Percentiles rank a stretch among this genome's conserved stretches.
These are phyloP conservation scores for Ochropleura plecta DNA, from an alignment of 2,888 invertebrate species.

Conservation along the genomic window DNA sequence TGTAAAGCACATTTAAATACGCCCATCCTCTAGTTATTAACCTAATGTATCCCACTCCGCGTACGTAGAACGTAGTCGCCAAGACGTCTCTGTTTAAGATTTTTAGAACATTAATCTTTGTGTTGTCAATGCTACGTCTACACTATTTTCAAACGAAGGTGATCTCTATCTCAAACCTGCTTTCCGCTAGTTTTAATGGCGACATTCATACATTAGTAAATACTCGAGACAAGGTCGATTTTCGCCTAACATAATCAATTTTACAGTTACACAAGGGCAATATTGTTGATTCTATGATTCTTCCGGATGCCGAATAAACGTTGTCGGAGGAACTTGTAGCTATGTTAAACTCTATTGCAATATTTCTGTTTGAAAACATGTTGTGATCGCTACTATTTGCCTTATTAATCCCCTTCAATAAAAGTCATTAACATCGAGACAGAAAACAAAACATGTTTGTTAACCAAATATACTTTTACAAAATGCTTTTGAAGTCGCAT, in stretches of 20 bases:
- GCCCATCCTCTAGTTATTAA: background rate
- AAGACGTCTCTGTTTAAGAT: conserved; percentile 34
- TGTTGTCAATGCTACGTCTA: conserved; percentile 66
- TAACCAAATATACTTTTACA: conserved; percentile 42
- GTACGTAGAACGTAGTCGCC: conserved; percentile 6
- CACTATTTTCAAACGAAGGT: conserved; percentile 71
- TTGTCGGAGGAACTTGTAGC: conserved; percentile 14
- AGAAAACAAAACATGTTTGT: conserved; percentile 55
- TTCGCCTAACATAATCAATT: conserved; percentile 62
- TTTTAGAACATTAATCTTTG: conserved; percentile 57
- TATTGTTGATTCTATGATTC: conserved; percentile 45
- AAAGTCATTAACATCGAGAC: conserved; percentile 51
- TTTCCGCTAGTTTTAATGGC: conserved; percentile 60
- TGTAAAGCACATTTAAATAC: conserved; percentile 13
- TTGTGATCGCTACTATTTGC: conserved; percentile 34
- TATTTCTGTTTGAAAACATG: conserved; percentile 47
- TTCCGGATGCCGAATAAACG: conserved; percentile 55
- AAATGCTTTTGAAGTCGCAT: conserved; percentile 44
- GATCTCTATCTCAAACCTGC: conserved; percentile 50
- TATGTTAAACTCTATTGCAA: conserved; percentile 19
- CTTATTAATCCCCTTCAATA: conserved; percentile 45
- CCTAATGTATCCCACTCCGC: background rate
- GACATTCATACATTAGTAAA: conserved; percentile 59
- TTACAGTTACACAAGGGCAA: conserved; percentile 44
- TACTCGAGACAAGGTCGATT: conserved; percentile 64